Evolutionary conservation across 2,888 invertebrate genomes (phyloP), one percentile per base, ranked within the genome.

Genomic region (Dione juno): DNA sequence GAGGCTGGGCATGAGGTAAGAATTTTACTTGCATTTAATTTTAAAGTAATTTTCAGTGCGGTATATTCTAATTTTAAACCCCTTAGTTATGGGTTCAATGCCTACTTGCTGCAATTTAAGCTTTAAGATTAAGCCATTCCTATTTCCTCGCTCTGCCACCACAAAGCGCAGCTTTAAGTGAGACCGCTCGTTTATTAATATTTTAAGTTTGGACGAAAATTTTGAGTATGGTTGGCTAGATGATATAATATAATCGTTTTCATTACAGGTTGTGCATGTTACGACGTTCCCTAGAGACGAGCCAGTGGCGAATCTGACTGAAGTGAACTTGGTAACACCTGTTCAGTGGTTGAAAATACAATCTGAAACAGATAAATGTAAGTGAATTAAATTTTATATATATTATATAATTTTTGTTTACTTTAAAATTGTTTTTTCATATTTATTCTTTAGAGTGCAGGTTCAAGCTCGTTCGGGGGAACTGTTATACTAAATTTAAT

Each of bases 1-100:
- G 53, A 53, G 6, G 53, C 53, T 53, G 53, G 53, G 1, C 53
- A 53, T 35, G 53, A 53, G 53, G 53, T 53, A 53, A 28, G 28
- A 28, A 1, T 14, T 5, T 14, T 43, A 45, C 13, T 7, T 13
- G 5, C 28, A 28, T 28, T 3, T 3, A 28, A 3, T 28, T 28
- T 3, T 28, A 28, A 28, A 28, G 5, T 3, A 28, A 28, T n/a
- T n/a, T n/a, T n/a, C n/a, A n/a, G n/a, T n/a, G n/a, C n/a, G n/a
- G n/a, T n/a, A n/a, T n/a, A n/a, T n/a, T n/a, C n/a, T n/a, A n/a
- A n/a, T n/a, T n/a, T n/a, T n/a, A n/a, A n/a, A n/a, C n/a, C n/a
- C n/a, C n/a, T n/a, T n/a, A n/a, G n/a, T n/a, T n/a, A n/a, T n/a
- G n/a, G n/a, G n/a, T n/a, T n/a, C n/a, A n/a, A n/a, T n/a, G n/a